A percentile compares a stretch with the other conserved stretches of the same genome.
phyloP scores from a whole-genome alignment of 1,140 invertebrate species.

The Heliothis subflexa region DNA sequence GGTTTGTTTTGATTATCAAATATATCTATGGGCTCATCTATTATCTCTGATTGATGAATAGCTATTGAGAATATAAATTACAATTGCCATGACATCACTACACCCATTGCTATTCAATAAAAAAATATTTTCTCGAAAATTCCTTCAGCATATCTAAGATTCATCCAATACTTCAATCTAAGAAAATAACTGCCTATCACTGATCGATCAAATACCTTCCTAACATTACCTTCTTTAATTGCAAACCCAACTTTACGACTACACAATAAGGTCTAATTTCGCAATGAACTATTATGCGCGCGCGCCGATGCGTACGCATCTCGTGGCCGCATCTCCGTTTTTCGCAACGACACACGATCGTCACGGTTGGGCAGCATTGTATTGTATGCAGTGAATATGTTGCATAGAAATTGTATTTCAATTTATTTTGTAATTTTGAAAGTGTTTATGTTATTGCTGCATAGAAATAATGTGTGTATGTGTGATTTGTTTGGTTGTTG shows the following conservation, averaged over 20 bases:
- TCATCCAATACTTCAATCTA: not conserved
- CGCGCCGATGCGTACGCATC: conserved; percentile 37
- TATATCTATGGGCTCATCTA: no score
- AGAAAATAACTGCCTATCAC: conserved; percentile 5
- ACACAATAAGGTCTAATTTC: conserved; percentile 2
- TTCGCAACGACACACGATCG: conserved; percentile 52
- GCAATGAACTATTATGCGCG: not conserved
- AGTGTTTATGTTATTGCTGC: not conserved
- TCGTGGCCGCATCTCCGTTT: conserved; percentile 55
- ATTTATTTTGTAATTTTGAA: conserved; percentile 33
- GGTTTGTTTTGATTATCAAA: no score
- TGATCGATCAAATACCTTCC: not conserved
- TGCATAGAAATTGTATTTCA: conserved; percentile 28
- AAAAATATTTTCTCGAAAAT: not conserved
- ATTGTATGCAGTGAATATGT: not conserved
- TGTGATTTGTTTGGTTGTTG: no score
- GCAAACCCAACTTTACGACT: not conserved
- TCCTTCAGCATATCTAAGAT: not conserved
- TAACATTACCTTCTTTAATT: not conserved
- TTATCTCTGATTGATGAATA: no score
- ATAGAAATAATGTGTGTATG: not conserved
- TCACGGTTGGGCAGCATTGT: not conserved
- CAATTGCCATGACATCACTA: no score
- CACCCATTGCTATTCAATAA: not conserved
- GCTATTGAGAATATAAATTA: no score